These are phyloP conservation scores for Bombus cullumanus DNA, from an alignment of 1,140 invertebrate species.

Conservation along the genomic window DNA sequence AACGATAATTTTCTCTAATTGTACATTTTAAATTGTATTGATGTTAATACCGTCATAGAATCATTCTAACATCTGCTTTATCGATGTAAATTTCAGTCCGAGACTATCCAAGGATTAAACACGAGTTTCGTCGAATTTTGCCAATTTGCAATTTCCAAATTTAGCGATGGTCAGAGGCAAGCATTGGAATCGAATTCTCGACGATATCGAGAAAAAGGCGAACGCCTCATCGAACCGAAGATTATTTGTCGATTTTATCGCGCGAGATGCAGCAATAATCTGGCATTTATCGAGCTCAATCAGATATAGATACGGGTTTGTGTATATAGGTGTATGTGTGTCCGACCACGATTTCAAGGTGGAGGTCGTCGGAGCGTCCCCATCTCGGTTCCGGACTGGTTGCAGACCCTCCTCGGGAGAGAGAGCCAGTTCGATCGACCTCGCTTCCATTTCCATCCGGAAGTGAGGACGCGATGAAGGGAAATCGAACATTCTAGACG, in stretches of 20 bases:
- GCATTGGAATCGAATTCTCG: too few relatives aligned
- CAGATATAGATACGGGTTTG: conserved; percentile 18
- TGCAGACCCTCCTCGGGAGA: conserved; percentile 47
- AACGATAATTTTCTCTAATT: too few relatives aligned
- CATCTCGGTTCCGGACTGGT: conserved; percentile 59
- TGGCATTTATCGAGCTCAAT: conserved; percentile 50
- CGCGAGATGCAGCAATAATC: conserved; percentile 20
- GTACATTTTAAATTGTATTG: background rate
- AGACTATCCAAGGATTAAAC: background rate
- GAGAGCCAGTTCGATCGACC: conserved; percentile 61
- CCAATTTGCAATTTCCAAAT: background rate
- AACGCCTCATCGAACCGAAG: background rate
- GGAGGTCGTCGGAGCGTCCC: conserved; percentile 53
- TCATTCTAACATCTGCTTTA: background rate
- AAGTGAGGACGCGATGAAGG: conserved; percentile 67
- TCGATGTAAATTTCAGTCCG: background rate
- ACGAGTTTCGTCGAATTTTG: background rate
- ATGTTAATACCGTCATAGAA: background rate
- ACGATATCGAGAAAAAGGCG: background rate
- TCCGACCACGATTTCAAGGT: conserved; percentile 61
- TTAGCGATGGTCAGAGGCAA: background rate
- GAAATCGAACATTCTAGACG: conserved; percentile 66
- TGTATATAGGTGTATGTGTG: background rate
- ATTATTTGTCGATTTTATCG: conserved; percentile 22
- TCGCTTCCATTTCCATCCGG: conserved; percentile 71